Percentiles rank a stretch among this genome's conserved stretches.
These are phyloP conservation scores for Euwallacea similis DNA, from an alignment of 1,140 invertebrate genomes.

Conservation along the genomic window DNA sequence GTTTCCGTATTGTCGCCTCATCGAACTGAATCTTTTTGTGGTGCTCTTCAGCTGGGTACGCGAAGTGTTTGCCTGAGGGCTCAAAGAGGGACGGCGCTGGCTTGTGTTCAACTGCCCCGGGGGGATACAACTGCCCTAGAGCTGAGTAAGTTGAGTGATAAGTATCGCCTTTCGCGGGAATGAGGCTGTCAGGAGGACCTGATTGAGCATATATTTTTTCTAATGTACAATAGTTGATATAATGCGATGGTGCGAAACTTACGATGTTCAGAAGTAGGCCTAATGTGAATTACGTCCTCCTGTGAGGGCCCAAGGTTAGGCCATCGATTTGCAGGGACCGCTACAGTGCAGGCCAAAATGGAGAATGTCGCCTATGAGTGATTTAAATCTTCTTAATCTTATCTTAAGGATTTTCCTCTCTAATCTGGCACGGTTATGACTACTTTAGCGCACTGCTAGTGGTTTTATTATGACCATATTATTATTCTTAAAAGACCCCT, in stretches of 20 bases:
- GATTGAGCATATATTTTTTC: background rate
- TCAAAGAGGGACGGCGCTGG: background rate
- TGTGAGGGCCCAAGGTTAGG: conserved; percentile 7
- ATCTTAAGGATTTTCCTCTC: no score
- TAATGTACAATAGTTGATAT: no score
- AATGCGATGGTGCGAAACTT: background rate
- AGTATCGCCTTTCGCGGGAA: background rate
- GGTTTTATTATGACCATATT: no score
- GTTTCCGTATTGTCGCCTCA: conserved; percentile 15
- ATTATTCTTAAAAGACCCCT: no score
- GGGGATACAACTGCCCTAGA: conserved; percentile 3
- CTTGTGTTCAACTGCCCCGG: background rate
- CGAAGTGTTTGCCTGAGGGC: background rate
- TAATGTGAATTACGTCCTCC: conserved; percentile 5
- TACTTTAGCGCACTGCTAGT: no score
- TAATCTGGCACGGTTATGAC: no score
- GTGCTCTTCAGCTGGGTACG: background rate
- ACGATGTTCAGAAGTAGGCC: conserved; percentile 9
- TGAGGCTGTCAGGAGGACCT: background rate
- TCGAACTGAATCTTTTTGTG: background rate
- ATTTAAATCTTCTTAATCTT: no score
- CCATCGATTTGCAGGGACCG: conserved; percentile 6
- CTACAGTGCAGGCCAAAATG: background rate
- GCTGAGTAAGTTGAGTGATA: conserved; percentile 8
- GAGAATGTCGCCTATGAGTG: no score